A percentile compares a stretch with the other conserved stretches of the same genome.
phyloP scores from a whole-genome alignment of 1,140 invertebrate genomes.

The Drosophila littoralis region DNA sequence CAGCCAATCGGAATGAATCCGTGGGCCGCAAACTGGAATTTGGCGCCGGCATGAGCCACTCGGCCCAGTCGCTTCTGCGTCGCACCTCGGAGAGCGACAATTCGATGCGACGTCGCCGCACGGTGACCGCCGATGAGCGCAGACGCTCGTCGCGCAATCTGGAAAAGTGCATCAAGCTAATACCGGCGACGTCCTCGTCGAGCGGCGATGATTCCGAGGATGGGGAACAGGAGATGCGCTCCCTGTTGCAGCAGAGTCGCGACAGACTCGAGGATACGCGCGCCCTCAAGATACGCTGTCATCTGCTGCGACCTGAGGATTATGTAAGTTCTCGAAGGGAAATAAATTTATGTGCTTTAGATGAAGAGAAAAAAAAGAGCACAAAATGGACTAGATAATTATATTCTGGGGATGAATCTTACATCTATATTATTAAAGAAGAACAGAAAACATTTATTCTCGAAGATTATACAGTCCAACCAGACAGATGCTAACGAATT shows the following conservation, averaged over 20 bases:
- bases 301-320: conserved; percentile 81
- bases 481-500: no score
- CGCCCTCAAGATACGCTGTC: conserved; percentile 80
- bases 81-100: conserved; percentile 83
- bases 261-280: conserved; percentile 77
- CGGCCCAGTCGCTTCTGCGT: conserved; percentile 70
- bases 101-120: conserved; percentile 74
- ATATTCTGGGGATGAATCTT: no score
- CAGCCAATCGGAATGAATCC: conserved; percentile 41
- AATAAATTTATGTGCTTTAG: no score
- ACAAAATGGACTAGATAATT: neutral
- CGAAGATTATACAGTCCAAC: no score
- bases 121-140: conserved; percentile 73
- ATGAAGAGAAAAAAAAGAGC: neutral
- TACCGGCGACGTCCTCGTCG: conserved; percentile 72
- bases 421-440: no score
- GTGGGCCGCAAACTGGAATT: conserved; percentile 80
- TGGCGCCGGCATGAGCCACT: conserved; percentile 75
- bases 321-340: conserved; percentile 70
- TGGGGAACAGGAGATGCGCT: conserved; percentile 82
- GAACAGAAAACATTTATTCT: no score
- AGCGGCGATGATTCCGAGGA: conserved; percentile 75
- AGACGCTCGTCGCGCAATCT: conserved; percentile 76
- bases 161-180: conserved; percentile 78
- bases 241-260: conserved; percentile 72